Conservation (phyloP, 2,888 invertebrate genomes). For the Polymixis flavicincta region DNA sequence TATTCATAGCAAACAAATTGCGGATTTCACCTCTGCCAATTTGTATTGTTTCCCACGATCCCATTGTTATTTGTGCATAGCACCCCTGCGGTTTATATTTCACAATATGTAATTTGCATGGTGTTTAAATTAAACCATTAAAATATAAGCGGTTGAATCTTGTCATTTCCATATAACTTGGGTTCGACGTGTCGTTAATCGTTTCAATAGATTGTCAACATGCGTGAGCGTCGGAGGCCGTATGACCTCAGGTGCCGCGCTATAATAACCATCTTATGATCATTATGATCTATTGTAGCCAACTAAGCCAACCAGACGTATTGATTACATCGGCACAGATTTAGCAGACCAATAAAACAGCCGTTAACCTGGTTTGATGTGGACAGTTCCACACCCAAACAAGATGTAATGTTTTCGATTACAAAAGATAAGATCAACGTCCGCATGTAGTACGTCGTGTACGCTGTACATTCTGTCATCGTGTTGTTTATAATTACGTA, state of each 20-base stretch:
- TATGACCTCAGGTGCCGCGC: slow-evolving; percentile 19
- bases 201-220: slow-evolving; percentile 42
- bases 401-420: slow-evolving; percentile 37
- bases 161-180: slow-evolving; percentile 51
- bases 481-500: slow-evolving; percentile 29
- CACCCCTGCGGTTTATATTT: slow-evolving; percentile 62
- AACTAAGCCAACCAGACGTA: slow-evolving; percentile 15
- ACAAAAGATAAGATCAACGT: slow-evolving; percentile 41
- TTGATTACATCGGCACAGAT: slow-evolving; percentile 48
- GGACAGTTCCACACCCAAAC: slow-evolving; percentile 31
- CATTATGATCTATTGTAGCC: slow-evolving; percentile 35
- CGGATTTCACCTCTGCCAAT: slow-evolving; percentile 67
- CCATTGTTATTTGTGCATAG: slow-evolving; percentile 60
- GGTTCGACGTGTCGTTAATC: slow-evolving; percentile 32
- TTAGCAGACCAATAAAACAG: slow-evolving; percentile 51
- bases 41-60: slow-evolving; percentile 73
- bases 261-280: slow-evolving; percentile 31
- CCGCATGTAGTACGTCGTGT: slow-evolving; percentile 4
- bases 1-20: slow-evolving; percentile 61
- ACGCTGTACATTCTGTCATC: slow-evolving; percentile 11
- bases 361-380: slow-evolving; percentile 48
- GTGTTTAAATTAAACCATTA: slow-evolving; percentile 64
- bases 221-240: slow-evolving; percentile 16
- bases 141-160: slow-evolving; percentile 53
- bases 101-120: slow-evolving; percentile 73